Base-by-base conservation (phyloP, 1,140 invertebrate genomes). In the Pseudomyrmex gracilis region DNA sequence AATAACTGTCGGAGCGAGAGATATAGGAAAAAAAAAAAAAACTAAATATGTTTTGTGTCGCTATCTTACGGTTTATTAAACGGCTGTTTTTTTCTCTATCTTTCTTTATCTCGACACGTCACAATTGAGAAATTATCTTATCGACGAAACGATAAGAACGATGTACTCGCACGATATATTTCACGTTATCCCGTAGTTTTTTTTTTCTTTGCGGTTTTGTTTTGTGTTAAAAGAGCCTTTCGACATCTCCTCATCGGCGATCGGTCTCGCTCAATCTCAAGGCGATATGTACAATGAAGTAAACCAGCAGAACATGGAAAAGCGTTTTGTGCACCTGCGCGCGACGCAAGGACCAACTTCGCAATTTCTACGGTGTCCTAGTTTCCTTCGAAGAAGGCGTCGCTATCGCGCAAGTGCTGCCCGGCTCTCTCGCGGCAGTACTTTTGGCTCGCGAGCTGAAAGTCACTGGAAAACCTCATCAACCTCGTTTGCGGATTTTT, bases 301-400 rank as follows among this genome's bases (percentile, higher is more conserved):
- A 73, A 73, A 86, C 49, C 70, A 43, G 58, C 66, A 84, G 53
- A 51, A 53, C 51, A 57, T 70, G 66, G 58, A 83, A 88, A 86
- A 89, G 85, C 70, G 66, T 84, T 89, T 88, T 87, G 67, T 71
- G 77, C 71, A 80, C 82, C 85, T 74, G 84, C 87, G 73, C 82
- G 74, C 68, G 43, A 77, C 74, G 34, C 67, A 74, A 85, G 85
- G 17, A 34, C 51, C 74, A 74, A 67, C 73, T 82, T 83, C 9
- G 71, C 82, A 84, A 86, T 88, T 89, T 89, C 85, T 84, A 89
- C 85, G 76, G 66, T 80, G 85, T 86, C 74, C 85, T 83, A 87
- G 64, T 87, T 88, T 74, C 20, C 76, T 66, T 53, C 57, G 15
- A 64, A 49, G 68, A 66, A 63, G 34, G 55, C 45, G 60, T 58